Evolutionary conservation across 1,140 invertebrate species (phyloP), one percentile per base, ranked within the genome.

Genomic region (Dermatophagoides farinae): DNA sequence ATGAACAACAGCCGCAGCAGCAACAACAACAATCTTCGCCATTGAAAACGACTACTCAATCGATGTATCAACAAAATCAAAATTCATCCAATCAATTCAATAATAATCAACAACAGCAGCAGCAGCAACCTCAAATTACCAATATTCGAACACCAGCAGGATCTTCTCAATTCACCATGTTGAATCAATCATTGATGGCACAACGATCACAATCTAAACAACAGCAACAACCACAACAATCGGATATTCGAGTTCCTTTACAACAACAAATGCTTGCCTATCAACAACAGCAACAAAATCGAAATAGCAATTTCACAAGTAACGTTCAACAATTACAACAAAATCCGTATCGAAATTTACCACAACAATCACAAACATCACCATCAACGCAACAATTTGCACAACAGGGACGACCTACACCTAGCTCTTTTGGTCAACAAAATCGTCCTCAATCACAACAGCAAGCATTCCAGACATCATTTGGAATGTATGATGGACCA

Each of bases 311-410:
- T 31, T 31, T 31, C 8, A 46, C 44, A 46, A n/a, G 16, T n/a
- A 43, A 12, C 23, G 6, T 8, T 10, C 22, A 37, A n/a, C 52
- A 54, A 54, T 23, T 23, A 40, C 40, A 41, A 18, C 54, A 79
- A 78, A 69, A 77, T 79, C 72, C 81, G 76, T 76, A 80, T 51
- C 57, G 38, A 44, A 20, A 11, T 16, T 12, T 2, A 46, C 59
- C 38, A 22, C 12, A 20, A 20, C 47, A 43, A 43, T 10, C 2
- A 43, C 41, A 43, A 41, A 41, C 14, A 10, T 41, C 46, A 49
- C 18, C 46, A 49, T 22, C 46, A 18, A 49, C 14, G 8, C 18
- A 9, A 11, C 10, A n/a, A n/a, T n/a, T n/a, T n/a, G n/a, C n/a
- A 31, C 31, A 31, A 31, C 31, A 31, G 31, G 8, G 2, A 31